Evolutionary conservation across 2,113 vertebrate species (phyloP).

Genomic region (Megalops atlanticus): DNA sequence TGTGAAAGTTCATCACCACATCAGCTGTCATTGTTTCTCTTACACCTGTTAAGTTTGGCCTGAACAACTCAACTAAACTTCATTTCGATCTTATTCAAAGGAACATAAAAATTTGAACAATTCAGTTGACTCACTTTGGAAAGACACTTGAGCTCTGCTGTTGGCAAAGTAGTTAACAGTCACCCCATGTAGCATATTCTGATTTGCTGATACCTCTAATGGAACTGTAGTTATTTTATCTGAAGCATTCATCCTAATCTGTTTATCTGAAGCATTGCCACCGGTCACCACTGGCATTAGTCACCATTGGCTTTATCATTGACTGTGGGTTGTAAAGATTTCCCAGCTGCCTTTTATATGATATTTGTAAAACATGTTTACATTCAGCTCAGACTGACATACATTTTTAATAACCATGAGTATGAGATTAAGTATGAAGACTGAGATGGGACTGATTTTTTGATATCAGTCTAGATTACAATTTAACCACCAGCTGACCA

Average conservation of each 20-base stretch:
- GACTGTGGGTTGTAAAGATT: not conserved
- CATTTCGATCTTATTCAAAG: conserved; percentile 42
- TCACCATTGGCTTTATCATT: not conserved
- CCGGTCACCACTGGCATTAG: not conserved
- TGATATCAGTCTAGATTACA: conserved; percentile 35
- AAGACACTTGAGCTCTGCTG: conserved; percentile 43
- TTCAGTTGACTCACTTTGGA: conserved; percentile 70
- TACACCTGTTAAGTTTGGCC: conserved; percentile 39
- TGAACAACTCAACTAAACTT: conserved; percentile 52
- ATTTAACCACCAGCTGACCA: conserved; percentile 45
- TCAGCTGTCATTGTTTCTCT: conserved; percentile 24
- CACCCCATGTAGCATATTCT: not conserved
- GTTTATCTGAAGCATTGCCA: not conserved
- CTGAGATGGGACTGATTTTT: conserved; percentile 15
- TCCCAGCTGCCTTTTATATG: not conserved
- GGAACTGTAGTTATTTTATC: not conserved
- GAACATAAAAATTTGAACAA: conserved; percentile 50
- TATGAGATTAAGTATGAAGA: no score
- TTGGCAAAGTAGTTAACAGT: not conserved
- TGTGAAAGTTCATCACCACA: conserved; percentile 34
- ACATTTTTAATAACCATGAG: not conserved
- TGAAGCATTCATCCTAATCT: not conserved
- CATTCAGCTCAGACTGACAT: not conserved
- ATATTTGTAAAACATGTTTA: not conserved
- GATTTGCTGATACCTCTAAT: not conserved